These are phyloP conservation scores for Ptilorrhoa leucosticta DNA, from an alignment of 2,113 vertebrate species.

Conservation along the genomic window DNA sequence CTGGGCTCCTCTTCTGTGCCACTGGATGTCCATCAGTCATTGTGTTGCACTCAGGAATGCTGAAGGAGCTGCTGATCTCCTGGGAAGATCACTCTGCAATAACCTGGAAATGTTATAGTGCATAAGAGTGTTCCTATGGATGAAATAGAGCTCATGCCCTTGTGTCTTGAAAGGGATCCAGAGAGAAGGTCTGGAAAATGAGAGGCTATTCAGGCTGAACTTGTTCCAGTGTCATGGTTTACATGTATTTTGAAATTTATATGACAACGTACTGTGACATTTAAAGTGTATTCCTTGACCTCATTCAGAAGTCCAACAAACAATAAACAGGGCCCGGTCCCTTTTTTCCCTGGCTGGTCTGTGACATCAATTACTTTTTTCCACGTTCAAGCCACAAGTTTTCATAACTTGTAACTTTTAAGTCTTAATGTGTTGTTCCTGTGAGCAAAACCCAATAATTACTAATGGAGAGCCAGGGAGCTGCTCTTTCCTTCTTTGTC, in stretches of 20 bases:
- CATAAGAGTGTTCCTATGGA: neutral
- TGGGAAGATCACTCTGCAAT: fast-evolving
- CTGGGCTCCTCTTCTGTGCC: neutral
- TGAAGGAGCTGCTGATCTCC: neutral
- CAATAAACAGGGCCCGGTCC: fast-evolving
- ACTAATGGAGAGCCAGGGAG: neutral
- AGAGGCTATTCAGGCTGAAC: neutral
- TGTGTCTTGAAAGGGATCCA: neutral
- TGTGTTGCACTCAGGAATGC: neutral
- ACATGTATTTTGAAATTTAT: neutral
- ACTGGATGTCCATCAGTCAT: no score
- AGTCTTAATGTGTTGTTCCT: neutral
- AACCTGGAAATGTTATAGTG: fast-evolving
- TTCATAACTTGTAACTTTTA: neutral
- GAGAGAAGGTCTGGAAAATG: fast-evolving
- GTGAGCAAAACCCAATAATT: neutral
- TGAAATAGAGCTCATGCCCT: no score
- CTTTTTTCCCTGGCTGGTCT: neutral
- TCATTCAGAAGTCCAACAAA: neutral
- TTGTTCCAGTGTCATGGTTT: neutral
- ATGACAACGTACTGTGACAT: no score
- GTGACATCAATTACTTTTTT: neutral
- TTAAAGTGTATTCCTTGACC: neutral
- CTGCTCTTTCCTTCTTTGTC: neutral
- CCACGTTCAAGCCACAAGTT: neutral